phyloP scores from a whole-genome alignment of 2,888 invertebrate genomes.

The Drosophila ustulata region DNA sequence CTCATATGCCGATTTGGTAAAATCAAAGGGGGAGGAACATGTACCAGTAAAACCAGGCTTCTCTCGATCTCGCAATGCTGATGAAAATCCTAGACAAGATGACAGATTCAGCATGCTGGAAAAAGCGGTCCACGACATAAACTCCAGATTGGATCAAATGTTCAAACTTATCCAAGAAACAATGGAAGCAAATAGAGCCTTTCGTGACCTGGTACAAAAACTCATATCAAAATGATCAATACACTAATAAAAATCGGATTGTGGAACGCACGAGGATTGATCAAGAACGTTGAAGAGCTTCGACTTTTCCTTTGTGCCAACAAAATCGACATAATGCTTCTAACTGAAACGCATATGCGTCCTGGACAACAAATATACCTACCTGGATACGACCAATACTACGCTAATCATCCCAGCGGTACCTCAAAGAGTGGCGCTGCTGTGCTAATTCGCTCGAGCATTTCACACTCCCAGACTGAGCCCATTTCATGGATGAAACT shows the following conservation, averaged over 20 bases:
- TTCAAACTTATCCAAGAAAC: slow-evolving; percentile 18
- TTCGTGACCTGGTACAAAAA: too few relatives aligned
- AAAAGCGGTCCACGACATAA: slow-evolving; percentile 7
- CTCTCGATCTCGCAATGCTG: too few relatives aligned
- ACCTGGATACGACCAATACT: background rate
- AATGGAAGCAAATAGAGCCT: slow-evolving; percentile 3
- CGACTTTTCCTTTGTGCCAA: too few relatives aligned
- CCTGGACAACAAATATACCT: background rate
- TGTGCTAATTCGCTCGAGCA: slow-evolving; percentile 4
- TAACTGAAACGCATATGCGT: too few relatives aligned
- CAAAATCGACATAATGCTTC: too few relatives aligned
- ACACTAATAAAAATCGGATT: too few relatives aligned
- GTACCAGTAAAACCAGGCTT: too few relatives aligned
- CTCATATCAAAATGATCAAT: too few relatives aligned
- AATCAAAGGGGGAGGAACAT: background rate
- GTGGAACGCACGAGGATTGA: too few relatives aligned
- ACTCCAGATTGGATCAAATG: slow-evolving; percentile 20
- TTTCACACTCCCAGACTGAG: slow-evolving; percentile 3
- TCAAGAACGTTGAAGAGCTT: too few relatives aligned
- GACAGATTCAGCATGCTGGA: slow-evolving; percentile 6
- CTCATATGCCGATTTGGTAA: slow-evolving; percentile 2
- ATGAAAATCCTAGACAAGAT: background rate
- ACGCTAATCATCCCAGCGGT: background rate
- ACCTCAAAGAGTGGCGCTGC: slow-evolving; percentile 11
- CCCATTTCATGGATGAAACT: slow-evolving; percentile 8